A percentile compares a stretch with the other conserved stretches of the same genome.
These are phyloP conservation scores for Actenoides hombroni DNA, from an alignment of 2,113 vertebrate species.

Conservation along the genomic window DNA sequence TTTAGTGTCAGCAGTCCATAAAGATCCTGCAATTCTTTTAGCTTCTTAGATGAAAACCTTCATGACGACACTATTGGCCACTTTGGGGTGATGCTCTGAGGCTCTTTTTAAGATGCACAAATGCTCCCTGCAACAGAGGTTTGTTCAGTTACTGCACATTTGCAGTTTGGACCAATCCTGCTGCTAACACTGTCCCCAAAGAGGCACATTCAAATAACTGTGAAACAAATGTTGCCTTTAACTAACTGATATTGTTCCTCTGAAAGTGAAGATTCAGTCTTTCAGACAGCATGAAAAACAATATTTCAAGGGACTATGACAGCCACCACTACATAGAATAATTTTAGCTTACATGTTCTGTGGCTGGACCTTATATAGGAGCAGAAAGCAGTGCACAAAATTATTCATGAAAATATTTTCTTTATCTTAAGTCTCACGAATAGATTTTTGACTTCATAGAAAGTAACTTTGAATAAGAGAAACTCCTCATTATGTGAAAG, in stretches of 20 bases:
- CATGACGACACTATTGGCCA: not conserved
- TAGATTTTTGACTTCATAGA: not conserved
- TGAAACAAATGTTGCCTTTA: not conserved
- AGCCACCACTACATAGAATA: not conserved
- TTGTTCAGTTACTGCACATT: not conserved
- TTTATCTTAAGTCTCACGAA: not conserved
- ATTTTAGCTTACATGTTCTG: not conserved
- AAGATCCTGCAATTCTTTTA: not conserved
- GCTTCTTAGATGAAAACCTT: not conserved
- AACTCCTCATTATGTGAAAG: not conserved
- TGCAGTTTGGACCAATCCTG: not conserved
- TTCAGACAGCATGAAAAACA: not conserved
- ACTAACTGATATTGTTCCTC: not conserved
- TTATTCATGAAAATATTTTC: not conserved
- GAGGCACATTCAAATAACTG: not conserved
- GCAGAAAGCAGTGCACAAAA: not conserved
- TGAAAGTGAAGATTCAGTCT: not conserved
- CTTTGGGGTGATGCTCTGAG: not conserved
- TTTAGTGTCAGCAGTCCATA: not conserved
- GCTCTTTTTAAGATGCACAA: not conserved
- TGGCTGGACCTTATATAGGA: not conserved
- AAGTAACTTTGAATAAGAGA: not conserved
- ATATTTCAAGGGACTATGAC: not conserved
- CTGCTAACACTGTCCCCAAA: not conserved
- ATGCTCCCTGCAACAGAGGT: not conserved